Evolutionary conservation across 2,888 invertebrate genomes (phyloP), one percentile per base, ranked within the genome.

Genomic region (Agrotis segetum): DNA sequence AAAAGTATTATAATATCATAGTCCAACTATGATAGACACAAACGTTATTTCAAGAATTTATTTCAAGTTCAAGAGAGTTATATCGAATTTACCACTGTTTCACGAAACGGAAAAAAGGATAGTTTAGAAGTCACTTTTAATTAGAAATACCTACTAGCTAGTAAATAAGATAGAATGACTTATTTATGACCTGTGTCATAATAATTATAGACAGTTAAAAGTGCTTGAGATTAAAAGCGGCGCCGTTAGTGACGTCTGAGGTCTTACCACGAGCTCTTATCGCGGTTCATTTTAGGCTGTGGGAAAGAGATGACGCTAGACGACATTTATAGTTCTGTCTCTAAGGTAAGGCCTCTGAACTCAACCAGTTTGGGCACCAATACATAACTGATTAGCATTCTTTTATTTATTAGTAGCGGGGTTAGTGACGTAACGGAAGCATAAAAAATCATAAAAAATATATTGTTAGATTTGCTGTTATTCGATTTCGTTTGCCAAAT

Each of bases 211-310:
- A n/a, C n/a, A n/a, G n/a, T n/a, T 56, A n/a, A 52, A 66, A 67
- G 62, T 59, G 58, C 66, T 71, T 63, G 46, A 66, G n/a, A 59
- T 49, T 50, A 16, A 63, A 71, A 46, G 24, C 21, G 59, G 24
- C 24, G 14, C 49, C 40, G 6, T 47, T 47, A 64, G 53, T 60
- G 63, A 44, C n/a, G n/a, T n/a, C n/a, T n/a, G n/a, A n/a, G n/a
- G n/a, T n/a, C n/a, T n/a, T n/a, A n/a, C n/a, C n/a, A n/a, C n/a
- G n/a, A n/a, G n/a, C n/a, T n/a, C n/a, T n/a, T n/a, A n/a, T n/a
- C n/a, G n/a, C n/a, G n/a, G n/a, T n/a, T n/a, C n/a, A n/a, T n/a
- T n/a, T n/a, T n/a, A n/a, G n/a, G n/a, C n/a, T n/a, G n/a, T n/a
- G n/a, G n/a, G n/a, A n/a, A n/a, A n/a, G n/a, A n/a, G n/a, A n/a